phyloP scores from a whole-genome alignment of 2,113 vertebrate species.

The Cyanoderma ruficeps region DNA sequence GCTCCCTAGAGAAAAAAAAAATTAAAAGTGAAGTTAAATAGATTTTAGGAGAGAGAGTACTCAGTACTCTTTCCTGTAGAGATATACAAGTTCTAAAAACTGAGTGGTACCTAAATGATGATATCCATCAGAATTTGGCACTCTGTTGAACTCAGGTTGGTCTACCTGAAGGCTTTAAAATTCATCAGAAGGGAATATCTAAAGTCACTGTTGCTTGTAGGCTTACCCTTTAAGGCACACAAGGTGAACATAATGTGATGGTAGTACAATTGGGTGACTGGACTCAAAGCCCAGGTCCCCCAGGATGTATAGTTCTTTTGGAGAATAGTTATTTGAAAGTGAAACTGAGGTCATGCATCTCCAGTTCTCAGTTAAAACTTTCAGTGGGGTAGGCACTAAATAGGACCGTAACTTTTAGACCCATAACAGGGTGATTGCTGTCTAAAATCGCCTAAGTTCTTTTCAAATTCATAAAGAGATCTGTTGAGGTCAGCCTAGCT shows the following conservation, averaged over 20 bases:
- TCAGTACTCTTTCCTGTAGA: neutral
- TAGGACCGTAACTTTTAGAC: neutral
- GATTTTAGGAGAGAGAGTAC: neutral
- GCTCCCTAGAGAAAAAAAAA: neutral
- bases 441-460: neutral
- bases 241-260: neutral
- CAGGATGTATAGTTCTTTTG: neutral
- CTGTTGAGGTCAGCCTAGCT: neutral
- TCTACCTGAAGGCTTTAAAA: neutral
- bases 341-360: neutral
- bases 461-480: neutral
- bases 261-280: fast-evolving
- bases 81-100: neutral
- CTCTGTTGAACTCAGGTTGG: neutral
- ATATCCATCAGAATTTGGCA: neutral
- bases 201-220: neutral
- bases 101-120: neutral
- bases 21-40: neutral
- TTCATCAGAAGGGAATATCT: neutral
- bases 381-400: neutral
- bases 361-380: neutral
- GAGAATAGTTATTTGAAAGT: neutral
- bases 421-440: neutral
- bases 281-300: neutral
- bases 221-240: neutral